Conservation (phyloP, 2,113 vertebrate species). For the Mirounga angustirostris region DNA sequence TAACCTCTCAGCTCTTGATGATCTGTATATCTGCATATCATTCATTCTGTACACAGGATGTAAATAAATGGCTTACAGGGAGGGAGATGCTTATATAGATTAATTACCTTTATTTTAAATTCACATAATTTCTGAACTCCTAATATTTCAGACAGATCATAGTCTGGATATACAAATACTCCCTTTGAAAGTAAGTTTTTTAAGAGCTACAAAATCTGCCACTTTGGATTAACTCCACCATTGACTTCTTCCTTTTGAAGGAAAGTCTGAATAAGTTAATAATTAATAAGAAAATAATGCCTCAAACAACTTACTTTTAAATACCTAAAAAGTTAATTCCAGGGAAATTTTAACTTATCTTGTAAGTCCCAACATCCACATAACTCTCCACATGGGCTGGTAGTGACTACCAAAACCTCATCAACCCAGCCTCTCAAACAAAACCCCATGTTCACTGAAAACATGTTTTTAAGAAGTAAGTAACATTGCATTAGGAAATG, state of each 20-base stretch:
- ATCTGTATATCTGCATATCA: background rate
- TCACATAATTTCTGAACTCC: background rate
- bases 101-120: background rate
- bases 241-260: background rate
- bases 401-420: background rate
- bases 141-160: background rate
- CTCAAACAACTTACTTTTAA: background rate
- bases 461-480: background rate
- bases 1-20: background rate
- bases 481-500: background rate
- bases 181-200: background rate
- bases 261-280: background rate
- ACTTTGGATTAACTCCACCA: background rate
- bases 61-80: background rate
- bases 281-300: background rate
- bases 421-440: background rate
- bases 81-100: background rate
- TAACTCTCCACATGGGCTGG: background rate
- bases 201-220: background rate
- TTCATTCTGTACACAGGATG: background rate
- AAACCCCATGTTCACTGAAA: background rate
- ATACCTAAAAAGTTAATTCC: background rate
- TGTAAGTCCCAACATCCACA: background rate
- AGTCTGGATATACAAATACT: background rate
- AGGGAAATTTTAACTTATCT: background rate